Evolutionary conservation across 2,888 invertebrate genomes (phyloP), one percentile per base, ranked within the genome.

Genomic region (Noctua janthe): DNA sequence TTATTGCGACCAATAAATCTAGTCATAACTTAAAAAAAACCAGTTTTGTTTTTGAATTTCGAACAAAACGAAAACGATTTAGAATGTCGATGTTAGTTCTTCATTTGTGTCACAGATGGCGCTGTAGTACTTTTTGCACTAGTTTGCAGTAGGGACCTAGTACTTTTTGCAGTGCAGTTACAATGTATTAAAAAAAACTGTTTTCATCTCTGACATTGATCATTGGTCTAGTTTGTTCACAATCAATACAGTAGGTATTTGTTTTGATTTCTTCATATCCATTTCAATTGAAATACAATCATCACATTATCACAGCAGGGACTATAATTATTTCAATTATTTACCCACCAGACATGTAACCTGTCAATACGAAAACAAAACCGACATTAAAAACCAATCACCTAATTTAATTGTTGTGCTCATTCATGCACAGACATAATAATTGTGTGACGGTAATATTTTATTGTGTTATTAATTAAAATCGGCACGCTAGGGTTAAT

Each of bases 391-490:
- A 78, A 71, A 56, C 51, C 56, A 7, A 86, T 76, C 56, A 66
- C 51, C 5, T 83, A 76, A 86, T 81, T 76, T 72, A 76, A 79
- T 78, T 74, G 56, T 64, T 78, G 35, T 54, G 54, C 47, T 54
- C 64, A 78, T 71, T 79, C 70, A 62, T 29, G 77, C 79, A 69
- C 66, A 80, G 82, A 84, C 71, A 69, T 35, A 64, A 82, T 86
- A 87, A 88, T 87, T 81, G 71, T 76, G 64, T 80, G 69, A 11
- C 29, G 59, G 71, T 82, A 83, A 86, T 78, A 80, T 81, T 82
- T 82, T 89, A 86, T 86, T 84, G 83, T 79, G 81, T 75, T 87
- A 85, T 87, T 88, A 87, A 88, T 88, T 89, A 89, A 85, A 89
- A 83, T 81, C 66, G 86, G 83, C 71, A 23, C 39, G 67, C 71